A percentile compares a stretch with the other conserved stretches of the same genome.
phyloP scores from a whole-genome alignment of 2,888 invertebrate genomes.

The Tetragonisca angustula region DNA sequence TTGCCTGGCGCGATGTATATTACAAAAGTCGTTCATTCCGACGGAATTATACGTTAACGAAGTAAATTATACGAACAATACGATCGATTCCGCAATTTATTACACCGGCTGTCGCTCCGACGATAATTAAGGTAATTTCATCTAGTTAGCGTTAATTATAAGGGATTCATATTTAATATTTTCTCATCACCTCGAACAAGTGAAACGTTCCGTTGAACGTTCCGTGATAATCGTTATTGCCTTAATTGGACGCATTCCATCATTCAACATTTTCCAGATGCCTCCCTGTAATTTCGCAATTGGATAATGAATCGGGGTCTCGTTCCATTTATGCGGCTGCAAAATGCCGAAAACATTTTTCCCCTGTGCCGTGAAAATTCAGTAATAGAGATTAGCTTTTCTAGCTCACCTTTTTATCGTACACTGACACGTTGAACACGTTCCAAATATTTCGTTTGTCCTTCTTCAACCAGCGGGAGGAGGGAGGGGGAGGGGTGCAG shows the following conservation, averaged over 20 bases:
- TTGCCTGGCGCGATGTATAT: not conserved
- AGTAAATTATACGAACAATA: slow-evolving; percentile 36
- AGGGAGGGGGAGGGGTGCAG: no score
- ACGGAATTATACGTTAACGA: slow-evolving; percentile 32
- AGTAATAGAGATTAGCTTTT: no score
- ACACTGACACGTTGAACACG: not conserved
- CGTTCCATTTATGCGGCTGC: not conserved
- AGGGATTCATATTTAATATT: slow-evolving; percentile 57
- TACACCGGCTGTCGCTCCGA: slow-evolving; percentile 19
- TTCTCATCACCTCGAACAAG: slow-evolving; percentile 20
- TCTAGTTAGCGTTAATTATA: slow-evolving; percentile 43
- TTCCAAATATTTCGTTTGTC: no score
- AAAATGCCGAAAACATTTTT: not conserved
- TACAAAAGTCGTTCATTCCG: slow-evolving; percentile 17
- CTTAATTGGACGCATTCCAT: slow-evolving; percentile 50
- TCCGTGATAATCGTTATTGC: slow-evolving; percentile 46
- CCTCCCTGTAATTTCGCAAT: slow-evolving; percentile 24
- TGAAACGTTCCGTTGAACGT: slow-evolving; percentile 29
- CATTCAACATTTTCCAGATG: slow-evolving; percentile 38
- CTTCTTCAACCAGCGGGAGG: no score
- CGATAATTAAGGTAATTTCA: slow-evolving; percentile 42
- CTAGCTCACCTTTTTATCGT: no score
- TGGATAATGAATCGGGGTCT: slow-evolving; percentile 24
- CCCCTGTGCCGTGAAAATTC: not conserved
- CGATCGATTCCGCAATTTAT: slow-evolving; percentile 47